Conservation (phyloP, 2,113 vertebrate genomes). For the Illadopsis cleaveri region DNA sequence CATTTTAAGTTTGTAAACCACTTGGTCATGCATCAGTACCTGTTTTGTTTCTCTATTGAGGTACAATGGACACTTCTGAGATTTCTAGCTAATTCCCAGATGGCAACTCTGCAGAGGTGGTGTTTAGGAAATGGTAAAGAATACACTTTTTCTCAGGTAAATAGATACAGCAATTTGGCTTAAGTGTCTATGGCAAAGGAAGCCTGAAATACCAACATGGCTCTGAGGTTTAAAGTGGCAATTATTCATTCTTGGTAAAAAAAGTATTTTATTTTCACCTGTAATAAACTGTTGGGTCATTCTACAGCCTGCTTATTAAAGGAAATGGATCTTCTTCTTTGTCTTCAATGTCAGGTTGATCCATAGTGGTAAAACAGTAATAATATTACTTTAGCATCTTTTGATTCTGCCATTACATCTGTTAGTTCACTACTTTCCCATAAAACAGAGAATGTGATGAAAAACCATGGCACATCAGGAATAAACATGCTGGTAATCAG, state of each 20-base stretch:
- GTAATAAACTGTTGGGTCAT: not conserved
- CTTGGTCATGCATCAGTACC: not conserved
- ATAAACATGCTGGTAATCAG: not conserved
- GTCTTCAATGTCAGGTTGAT: not conserved
- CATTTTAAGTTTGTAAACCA: not conserved
- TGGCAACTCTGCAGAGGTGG: not conserved
- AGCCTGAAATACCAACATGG: not conserved
- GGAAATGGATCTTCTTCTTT: not conserved
- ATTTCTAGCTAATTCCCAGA: not conserved
- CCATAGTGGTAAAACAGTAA: not conserved
- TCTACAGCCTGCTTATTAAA: not conserved
- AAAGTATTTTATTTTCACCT: not conserved
- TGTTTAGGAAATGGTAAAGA: not conserved
- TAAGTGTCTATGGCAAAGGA: not conserved
- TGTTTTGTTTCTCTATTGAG: not conserved
- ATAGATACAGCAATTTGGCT: not conserved
- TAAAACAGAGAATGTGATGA: not conserved
- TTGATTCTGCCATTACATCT: not conserved
- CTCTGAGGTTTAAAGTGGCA: not conserved
- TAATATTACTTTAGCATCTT: not conserved
- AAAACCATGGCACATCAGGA: not conserved
- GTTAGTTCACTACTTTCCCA: not conserved
- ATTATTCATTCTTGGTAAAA: not conserved
- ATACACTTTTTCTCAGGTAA: not conserved
- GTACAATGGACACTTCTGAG: not conserved